Percentiles rank a stretch among this genome's conserved stretches.
These are phyloP conservation scores for Nebria salina DNA, from an alignment of 2,888 invertebrate species.

Conservation along the genomic window DNA sequence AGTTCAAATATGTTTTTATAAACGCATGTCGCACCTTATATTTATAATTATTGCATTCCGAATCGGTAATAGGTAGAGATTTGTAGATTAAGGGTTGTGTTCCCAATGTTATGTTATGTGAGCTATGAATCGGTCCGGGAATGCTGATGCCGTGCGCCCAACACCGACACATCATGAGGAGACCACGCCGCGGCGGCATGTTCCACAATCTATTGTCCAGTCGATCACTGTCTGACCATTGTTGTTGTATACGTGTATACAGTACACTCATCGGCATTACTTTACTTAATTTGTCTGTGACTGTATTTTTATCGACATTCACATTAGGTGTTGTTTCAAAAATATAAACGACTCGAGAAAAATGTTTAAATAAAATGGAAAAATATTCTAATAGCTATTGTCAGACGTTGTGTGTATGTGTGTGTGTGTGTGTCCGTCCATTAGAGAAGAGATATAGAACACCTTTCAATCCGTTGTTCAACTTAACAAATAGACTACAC, in stretches of 20 bases:
- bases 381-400: not conserved
- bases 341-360: not conserved
- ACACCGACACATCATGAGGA: not conserved
- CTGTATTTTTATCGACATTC: not conserved
- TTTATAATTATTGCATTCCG: too few relatives aligned
- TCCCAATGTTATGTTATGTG: not conserved
- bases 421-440: not conserved
- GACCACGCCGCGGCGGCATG: constrained; percentile 20
- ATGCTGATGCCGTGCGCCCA: not conserved
- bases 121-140: constrained; percentile 2
- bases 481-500: not conserved
- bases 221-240: constrained; percentile 36
- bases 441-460: not conserved
- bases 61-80: too few relatives aligned
- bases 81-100: too few relatives aligned
- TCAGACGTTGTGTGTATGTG: not conserved
- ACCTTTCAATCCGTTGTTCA: not conserved
- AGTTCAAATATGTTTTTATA: too few relatives aligned
- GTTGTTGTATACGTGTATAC: not conserved
- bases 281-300: not conserved
- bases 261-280: not conserved
- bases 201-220: constrained; percentile 34
- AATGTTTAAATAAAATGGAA: not conserved
- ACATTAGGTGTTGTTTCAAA: too few relatives aligned
- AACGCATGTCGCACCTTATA: too few relatives aligned